Evolutionary conservation across 2,113 vertebrate species (phyloP), one percentile per base, ranked within the genome.

Genomic region (Rhinopomastus cyanomelas): DNA sequence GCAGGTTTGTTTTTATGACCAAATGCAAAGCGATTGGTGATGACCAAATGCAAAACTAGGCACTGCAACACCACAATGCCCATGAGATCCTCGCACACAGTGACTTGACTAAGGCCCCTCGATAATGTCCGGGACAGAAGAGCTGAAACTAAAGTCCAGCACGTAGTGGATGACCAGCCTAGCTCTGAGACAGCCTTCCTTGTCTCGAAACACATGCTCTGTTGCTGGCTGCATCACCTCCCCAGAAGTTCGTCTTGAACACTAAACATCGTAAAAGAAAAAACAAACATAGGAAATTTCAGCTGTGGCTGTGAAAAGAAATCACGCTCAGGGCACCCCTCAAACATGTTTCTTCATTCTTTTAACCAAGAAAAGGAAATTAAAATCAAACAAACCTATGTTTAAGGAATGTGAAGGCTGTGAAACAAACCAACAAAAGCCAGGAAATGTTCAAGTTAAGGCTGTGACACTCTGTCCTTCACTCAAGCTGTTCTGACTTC

Each of bases 211-310:
- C 59, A 69, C 65, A 32, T 7, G 9, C 61, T 89, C 77, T 80
- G 27, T 68, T 2, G 2, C 84, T 69, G 75, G 67, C 92, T 88
- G 52, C 84, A 92, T 87, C 88, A 73, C 92, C 92, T 89, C 81
- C 56, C 92, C 84, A 90, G 92, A 93, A 95, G 81, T 91, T 90
- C 25, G 8, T 87, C 87, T 95, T 93, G 87, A 94, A 91, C 93
- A 92, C 90, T 90, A 95, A 95, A 94, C 88, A 93, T n/a, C 51
- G 60, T 87, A 90, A 93, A 94, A 95, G 94, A 66, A 95, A 96
- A 95, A 96, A 96, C 90, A 95, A 95, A 95, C 94, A 95, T 94
- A 94, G 92, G 95, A 94, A 94, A 96, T 88, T 94, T 96, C 95
- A 95, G 86, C 93, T 90, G 83, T 87, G 95, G 78, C 86, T 94